phyloP scores from a whole-genome alignment of 1,140 invertebrate species.

The Bombus confusus region DNA sequence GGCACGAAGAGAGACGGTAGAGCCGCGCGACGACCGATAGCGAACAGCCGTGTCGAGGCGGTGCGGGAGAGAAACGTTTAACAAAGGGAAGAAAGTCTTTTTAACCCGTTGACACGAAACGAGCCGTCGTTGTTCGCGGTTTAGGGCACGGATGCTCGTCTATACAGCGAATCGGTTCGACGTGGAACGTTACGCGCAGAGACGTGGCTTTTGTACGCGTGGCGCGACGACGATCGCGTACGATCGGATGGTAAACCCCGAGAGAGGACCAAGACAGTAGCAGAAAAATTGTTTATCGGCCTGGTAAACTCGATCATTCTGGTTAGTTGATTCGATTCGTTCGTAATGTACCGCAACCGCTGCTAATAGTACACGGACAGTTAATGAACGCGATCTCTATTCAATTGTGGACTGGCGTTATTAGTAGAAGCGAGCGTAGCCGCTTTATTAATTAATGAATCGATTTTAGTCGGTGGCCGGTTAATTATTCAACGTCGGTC shows the following conservation, averaged over 20 bases:
- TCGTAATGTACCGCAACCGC: constrained; percentile 52
- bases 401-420: constrained; percentile 66
- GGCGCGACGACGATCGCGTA: background rate
- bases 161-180: background rate
- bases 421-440: constrained; percentile 62
- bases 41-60: constrained; percentile 5
- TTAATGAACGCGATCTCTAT: constrained; percentile 68
- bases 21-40: constrained; percentile 32
- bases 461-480: constrained; percentile 61
- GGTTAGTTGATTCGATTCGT: constrained; percentile 52
- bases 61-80: constrained; percentile 31
- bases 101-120: constrained; percentile 56
- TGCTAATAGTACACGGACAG: constrained; percentile 53
- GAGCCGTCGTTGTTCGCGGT: constrained; percentile 51
- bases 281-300: constrained; percentile 47
- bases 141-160: constrained; percentile 24
- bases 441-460: constrained; percentile 70
- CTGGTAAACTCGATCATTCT: constrained; percentile 59
- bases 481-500: constrained; percentile 65
- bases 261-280: background rate
- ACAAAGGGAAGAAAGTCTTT: constrained; percentile 49
- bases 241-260: background rate
- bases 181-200: background rate
- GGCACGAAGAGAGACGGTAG: constrained; percentile 40
- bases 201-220: background rate